phyloP scores from a whole-genome alignment of 2,113 vertebrate species.

The Pontoporia blainvillei region DNA sequence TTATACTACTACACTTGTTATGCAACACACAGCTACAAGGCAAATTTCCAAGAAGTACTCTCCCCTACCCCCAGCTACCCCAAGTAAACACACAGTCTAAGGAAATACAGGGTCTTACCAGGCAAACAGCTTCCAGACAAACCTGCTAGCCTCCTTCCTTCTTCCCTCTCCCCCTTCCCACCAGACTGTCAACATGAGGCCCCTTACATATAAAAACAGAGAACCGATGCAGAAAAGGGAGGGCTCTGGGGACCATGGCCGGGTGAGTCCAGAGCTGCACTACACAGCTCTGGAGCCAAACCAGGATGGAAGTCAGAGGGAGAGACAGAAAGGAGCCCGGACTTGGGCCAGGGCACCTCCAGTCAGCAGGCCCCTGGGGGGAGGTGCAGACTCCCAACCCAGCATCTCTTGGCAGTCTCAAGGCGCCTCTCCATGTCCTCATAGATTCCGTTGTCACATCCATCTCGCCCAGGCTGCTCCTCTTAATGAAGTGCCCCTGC shows the following conservation, averaged over 20 bases:
- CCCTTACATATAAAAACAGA: not conserved
- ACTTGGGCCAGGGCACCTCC: constrained; percentile 14
- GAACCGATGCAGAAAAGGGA: not conserved
- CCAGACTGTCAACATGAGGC: not conserved
- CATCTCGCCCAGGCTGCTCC: constrained; percentile 25
- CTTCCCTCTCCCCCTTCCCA: not conserved
- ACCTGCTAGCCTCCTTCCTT: not conserved
- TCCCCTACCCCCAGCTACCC: not conserved
- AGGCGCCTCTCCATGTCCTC: constrained; percentile 36
- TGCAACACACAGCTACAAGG: not conserved
- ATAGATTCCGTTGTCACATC: constrained; percentile 63
- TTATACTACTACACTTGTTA: not conserved
- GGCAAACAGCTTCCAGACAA: not conserved
- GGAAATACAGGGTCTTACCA: not conserved
- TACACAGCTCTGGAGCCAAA: not conserved
- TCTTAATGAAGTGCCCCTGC: constrained; percentile 57
- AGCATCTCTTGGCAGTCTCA: constrained; percentile 20
- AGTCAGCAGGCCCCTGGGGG: not conserved
- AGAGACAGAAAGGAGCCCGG: not conserved
- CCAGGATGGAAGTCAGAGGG: not conserved
- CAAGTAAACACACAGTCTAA: not conserved
- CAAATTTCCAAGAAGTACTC: not conserved
- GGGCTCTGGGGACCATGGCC: not conserved
- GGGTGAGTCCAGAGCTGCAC: not conserved
- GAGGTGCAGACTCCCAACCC: not conserved